A percentile compares a stretch with the other conserved stretches of the same genome.
Conservation (phyloP, 2,113 vertebrate species). For the Vireo altiloquus region DNA sequence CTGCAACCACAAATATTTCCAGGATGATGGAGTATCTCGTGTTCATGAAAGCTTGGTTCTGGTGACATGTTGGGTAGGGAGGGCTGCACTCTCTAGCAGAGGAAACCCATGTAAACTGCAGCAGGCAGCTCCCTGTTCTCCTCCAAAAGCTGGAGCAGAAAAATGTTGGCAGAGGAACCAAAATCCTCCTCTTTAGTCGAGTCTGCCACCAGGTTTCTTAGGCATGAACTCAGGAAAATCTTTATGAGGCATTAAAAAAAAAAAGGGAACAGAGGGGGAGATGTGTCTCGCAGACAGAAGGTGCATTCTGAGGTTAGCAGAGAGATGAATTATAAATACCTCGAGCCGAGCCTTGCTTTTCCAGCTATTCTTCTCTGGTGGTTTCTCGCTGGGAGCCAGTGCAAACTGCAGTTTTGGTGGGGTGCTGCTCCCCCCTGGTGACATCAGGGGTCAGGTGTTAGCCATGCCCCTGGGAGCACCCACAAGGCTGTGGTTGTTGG, state of each 20-base stretch:
- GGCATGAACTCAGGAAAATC: constrained; percentile 10
- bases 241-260: neutral
- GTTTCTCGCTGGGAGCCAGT: neutral
- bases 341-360: neutral
- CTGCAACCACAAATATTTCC: constrained; percentile 65
- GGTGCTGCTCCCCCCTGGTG: constrained; percentile 31
- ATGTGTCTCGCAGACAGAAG: constrained; percentile 9
- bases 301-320: neutral
- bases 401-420: constrained; percentile 14
- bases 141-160: neutral
- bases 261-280: neutral
- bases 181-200: neutral
- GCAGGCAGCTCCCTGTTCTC: neutral
- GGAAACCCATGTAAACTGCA: neutral
- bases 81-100: neutral
- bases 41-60: constrained; percentile 37
- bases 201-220: neutral
- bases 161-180: neutral
- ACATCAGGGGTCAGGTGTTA: constrained; percentile 24
- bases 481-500: constrained; percentile 48
- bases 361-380: neutral
- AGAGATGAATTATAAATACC: neutral
- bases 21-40: constrained; percentile 32
- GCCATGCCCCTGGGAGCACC: neutral
- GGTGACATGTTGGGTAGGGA: constrained; percentile 21